phyloP scores from a whole-genome alignment of 2,797 vertebrate genomes.

The Lepus townsendii region DNA sequence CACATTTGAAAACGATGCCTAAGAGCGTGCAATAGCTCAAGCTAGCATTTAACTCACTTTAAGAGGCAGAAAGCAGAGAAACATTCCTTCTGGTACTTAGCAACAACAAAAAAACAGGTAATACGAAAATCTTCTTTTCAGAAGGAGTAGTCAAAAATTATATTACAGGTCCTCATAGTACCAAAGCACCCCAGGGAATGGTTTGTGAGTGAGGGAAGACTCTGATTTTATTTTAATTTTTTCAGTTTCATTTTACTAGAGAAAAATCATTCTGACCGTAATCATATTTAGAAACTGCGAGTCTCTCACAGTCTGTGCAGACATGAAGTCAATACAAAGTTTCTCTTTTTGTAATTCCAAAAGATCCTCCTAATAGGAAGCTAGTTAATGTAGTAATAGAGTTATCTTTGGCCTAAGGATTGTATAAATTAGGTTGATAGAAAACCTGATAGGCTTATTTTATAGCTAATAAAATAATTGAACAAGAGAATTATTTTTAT shows the following conservation, averaged over 20 bases:
- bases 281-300: not conserved
- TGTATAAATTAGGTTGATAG: not conserved
- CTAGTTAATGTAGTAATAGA: not conserved
- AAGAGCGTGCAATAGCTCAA: not conserved
- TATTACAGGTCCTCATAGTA: not conserved
- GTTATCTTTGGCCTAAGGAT: not conserved
- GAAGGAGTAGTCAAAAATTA: not conserved
- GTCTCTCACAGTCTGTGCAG: not conserved
- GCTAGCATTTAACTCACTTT: not conserved
- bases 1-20: slow-evolving; percentile 6
- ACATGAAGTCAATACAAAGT: not conserved
- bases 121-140: not conserved
- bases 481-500: not conserved
- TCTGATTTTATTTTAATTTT: not conserved
- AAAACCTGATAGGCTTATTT: not conserved
- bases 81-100: not conserved
- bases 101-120: not conserved
- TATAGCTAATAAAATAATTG: not conserved
- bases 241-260: not conserved
- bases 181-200: not conserved
- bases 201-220: not conserved
- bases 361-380: not conserved
- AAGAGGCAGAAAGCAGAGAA: not conserved
- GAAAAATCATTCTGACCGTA: not conserved
- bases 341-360: slow-evolving; percentile 22